Evolutionary conservation across 2,113 vertebrate genomes (phyloP).

Genomic region (Pipa parva): DNA sequence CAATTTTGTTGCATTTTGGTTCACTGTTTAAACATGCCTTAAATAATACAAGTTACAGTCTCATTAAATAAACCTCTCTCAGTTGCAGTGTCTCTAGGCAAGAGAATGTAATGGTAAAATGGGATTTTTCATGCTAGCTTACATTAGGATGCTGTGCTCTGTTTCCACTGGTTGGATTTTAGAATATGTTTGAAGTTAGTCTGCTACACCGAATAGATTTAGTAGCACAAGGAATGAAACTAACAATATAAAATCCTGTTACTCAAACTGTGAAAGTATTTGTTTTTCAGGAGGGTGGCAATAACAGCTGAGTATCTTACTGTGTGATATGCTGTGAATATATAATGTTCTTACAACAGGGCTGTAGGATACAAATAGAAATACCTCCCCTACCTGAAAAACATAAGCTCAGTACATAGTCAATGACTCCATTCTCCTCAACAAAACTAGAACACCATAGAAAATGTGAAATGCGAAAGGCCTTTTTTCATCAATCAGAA

Average conservation of each 20-base stretch:
- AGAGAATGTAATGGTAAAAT: slow-evolving; percentile 28
- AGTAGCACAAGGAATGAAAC: slow-evolving; percentile 26
- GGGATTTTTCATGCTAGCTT: slow-evolving; percentile 34
- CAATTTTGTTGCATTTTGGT: slow-evolving; percentile 34
- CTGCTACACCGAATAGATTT: slow-evolving; percentile 22
- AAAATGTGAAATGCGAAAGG: too few relatives aligned
- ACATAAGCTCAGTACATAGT: not conserved
- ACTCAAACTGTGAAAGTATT: slow-evolving; percentile 19
- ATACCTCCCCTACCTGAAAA: slow-evolving; percentile 8
- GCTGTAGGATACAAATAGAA: slow-evolving; percentile 7
- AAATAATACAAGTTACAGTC: slow-evolving; percentile 41
- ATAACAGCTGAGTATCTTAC: slow-evolving; percentile 16
- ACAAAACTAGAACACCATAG: not conserved
- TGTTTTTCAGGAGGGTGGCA: slow-evolving; percentile 9
- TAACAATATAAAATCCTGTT: slow-evolving; percentile 26
- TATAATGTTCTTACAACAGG: slow-evolving; percentile 4
- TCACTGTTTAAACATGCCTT: slow-evolving; percentile 35
- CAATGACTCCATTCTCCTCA: not conserved
- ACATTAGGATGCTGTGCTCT: slow-evolving; percentile 30
- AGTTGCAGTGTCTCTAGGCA: slow-evolving; percentile 35
- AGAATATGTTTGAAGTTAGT: slow-evolving; percentile 28
- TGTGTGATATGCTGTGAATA: slow-evolving; percentile 11
- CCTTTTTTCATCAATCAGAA: slow-evolving; percentile 2
- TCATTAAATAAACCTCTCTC: slow-evolving; percentile 37
- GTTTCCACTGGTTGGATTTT: slow-evolving; percentile 17